Conservation (phyloP, 2,113 vertebrate species). For the Pollachius pollachius region DNA sequence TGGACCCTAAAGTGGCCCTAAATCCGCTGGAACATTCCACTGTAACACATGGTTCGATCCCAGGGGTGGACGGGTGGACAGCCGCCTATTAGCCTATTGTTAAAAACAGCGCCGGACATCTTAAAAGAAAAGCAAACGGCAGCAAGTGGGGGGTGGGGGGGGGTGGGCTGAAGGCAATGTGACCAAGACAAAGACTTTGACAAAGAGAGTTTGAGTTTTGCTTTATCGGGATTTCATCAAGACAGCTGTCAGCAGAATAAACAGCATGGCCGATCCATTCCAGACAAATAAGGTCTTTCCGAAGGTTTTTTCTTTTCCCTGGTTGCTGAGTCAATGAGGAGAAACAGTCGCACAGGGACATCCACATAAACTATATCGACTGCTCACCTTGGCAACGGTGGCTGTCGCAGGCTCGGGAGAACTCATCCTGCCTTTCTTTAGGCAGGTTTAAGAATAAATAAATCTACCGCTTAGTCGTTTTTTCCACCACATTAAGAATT, state of each 20-base stretch:
- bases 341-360: constrained; percentile 39
- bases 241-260: constrained; percentile 60
- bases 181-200: constrained; percentile 30
- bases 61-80: too few species aligned
- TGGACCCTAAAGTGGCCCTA: too few species aligned
- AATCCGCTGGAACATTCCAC: too few species aligned
- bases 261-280: constrained; percentile 55
- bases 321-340: constrained; percentile 52
- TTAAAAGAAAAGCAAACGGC: not conserved
- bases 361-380: constrained; percentile 54
- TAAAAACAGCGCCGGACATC: not conserved
- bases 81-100: too few species aligned
- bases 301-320: constrained; percentile 51
- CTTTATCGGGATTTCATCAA: constrained; percentile 62
- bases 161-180: constrained; percentile 24
- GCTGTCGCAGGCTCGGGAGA: constrained; percentile 5
- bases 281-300: constrained; percentile 66
- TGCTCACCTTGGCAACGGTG: constrained; percentile 1
- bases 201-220: constrained; percentile 28
- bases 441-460: too few species aligned
- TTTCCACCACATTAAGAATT: too few species aligned
- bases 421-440: not conserved
- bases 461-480: too few species aligned
- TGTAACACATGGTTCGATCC: too few species aligned
- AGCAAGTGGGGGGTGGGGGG: constrained; percentile 13